These are phyloP conservation scores for Notechis scutatus DNA, from an alignment of 2,113 vertebrate species.

Conservation along the genomic window DNA sequence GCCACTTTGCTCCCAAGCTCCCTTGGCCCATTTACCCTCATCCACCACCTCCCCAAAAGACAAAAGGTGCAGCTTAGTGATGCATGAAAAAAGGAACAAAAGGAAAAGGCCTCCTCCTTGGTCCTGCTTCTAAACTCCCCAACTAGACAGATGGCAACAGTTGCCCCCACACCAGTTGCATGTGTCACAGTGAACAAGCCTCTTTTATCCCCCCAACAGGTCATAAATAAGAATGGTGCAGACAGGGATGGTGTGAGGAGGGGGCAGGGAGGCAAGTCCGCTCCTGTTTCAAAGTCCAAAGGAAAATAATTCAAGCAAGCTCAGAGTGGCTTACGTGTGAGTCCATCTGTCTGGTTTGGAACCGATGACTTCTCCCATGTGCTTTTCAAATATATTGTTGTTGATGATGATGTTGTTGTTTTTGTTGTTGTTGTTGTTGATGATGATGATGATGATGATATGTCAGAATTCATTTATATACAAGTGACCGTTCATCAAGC, in stretches of 20 bases:
- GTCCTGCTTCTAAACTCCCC: slow-evolving; percentile 26
- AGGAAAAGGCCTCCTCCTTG: background rate
- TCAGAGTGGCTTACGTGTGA: slow-evolving; percentile 33
- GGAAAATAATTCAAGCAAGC: slow-evolving; percentile 53
- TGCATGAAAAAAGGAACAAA: slow-evolving; percentile 59
- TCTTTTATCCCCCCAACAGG: slow-evolving; percentile 55
- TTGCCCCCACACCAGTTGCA: slow-evolving; percentile 60
- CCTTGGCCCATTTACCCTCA: slow-evolving; percentile 9
- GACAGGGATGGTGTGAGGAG: background rate
- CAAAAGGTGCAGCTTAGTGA: slow-evolving; percentile 67
- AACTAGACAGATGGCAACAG: slow-evolving; percentile 70
- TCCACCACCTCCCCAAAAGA: slow-evolving; percentile 28
- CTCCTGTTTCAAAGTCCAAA: slow-evolving; percentile 22
- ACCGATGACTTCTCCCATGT: background rate
- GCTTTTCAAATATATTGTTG: background rate
- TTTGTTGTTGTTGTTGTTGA: too few relatives aligned
- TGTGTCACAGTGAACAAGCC: slow-evolving; percentile 15
- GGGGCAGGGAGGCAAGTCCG: slow-evolving; percentile 3
- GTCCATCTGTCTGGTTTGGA: slow-evolving; percentile 54
- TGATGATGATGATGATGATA: background rate
- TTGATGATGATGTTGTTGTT: background rate
- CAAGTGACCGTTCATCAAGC: background rate
- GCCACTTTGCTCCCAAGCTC: slow-evolving; percentile 26
- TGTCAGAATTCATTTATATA: background rate
- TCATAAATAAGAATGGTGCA: slow-evolving; percentile 42